Base-by-base conservation (phyloP, 2,888 invertebrate species). In the Hyalella azteca region DNA sequence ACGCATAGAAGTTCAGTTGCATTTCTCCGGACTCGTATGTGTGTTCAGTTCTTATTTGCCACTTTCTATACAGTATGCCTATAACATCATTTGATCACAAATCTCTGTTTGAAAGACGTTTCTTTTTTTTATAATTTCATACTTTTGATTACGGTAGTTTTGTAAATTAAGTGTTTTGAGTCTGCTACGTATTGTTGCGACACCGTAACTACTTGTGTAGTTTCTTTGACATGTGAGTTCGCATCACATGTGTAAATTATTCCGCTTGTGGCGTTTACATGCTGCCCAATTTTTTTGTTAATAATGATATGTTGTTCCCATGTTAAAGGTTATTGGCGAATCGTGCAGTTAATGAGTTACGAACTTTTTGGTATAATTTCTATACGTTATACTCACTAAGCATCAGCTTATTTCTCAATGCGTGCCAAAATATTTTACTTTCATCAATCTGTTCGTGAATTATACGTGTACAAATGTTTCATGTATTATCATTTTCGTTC, bases 401-500 rank as follows among this genome's bases (percentile, higher is more conserved):
- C 66, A 66, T 66, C 36, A 36, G 36, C 66, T 66, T 66, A 9
- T 54, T 26, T 36, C 3, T 36, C 32, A 66, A 15, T 66, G 29
- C 66, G 66, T 66, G 66, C 66, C 66, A 66, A 66, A 66, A 66
- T 66, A 66, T 66, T 36, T 36, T 66, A 36, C 32, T 29, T 29
- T 66, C 36, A n/a, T 66, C n/a, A 36, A 36, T 66, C 36, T 66
- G 66, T 36, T 66, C 66, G 36, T 66, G 36, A 66, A 66, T 66
- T 66, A 66, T 66, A 66, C 39, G 66, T 66, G 66, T 66, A 66
- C 66, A 66, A 66, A 66, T 36, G 9, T 66, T 54, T 54, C 29
- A 29, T 7, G 29, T 26, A 29, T 22, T 54, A 29, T 54, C 22
- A 2, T 15, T 54, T 26, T 54, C 54, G 26, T 54, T 26, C 4